A percentile compares a stretch with the other conserved stretches of the same genome.
These are phyloP conservation scores for Theonella swinhoei DNA, from an alignment of 37 sponge, comb jelly and placozoan species.

Conservation along the genomic window DNA sequence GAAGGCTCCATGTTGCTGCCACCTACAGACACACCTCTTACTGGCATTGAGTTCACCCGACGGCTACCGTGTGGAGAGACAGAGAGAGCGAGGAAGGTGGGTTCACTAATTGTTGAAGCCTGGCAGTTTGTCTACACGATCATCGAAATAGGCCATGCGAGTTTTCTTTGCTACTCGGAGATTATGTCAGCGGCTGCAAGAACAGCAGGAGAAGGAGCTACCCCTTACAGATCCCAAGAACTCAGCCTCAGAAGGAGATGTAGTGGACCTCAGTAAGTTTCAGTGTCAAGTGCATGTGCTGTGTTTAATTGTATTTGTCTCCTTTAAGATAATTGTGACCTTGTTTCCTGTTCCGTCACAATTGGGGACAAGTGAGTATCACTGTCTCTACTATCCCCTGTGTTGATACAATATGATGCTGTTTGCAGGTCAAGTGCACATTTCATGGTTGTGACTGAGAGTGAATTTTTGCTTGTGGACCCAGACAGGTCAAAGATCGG, in stretches of 20 bases:
- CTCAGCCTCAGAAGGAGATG: constrained; percentile 57
- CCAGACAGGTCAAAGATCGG: constrained; percentile 82
- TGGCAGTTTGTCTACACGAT: not conserved
- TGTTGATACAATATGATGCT: not conserved
- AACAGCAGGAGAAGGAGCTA: constrained; percentile 51
- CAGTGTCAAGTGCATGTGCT: not conserved
- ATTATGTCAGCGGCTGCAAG: constrained; percentile 53
- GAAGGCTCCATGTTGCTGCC: constrained; percentile 92
- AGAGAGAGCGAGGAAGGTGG: constrained; percentile 55
- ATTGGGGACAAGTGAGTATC: constrained; percentile 50
- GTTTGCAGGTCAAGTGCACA: constrained; percentile 39
- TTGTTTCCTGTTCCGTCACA: constrained; percentile 75
- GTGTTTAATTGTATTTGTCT: not conserved
- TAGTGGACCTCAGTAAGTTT: constrained; percentile 68
- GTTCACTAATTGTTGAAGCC: not conserved
- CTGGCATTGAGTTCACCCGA: constrained; percentile 90
- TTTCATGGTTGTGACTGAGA: constrained; percentile 84
- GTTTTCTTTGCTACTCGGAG: constrained; percentile 79
- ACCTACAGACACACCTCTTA: constrained; percentile 87
- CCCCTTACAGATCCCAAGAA: constrained; percentile 64
- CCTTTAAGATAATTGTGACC: constrained; percentile 69
- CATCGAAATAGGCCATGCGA: constrained; percentile 59
- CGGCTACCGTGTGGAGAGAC: constrained; percentile 90
- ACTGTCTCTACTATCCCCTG: not conserved
- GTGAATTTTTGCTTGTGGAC: constrained; percentile 87